phyloP scores from a whole-genome alignment of 2,888 invertebrate genomes.

The Torymus texanus region DNA sequence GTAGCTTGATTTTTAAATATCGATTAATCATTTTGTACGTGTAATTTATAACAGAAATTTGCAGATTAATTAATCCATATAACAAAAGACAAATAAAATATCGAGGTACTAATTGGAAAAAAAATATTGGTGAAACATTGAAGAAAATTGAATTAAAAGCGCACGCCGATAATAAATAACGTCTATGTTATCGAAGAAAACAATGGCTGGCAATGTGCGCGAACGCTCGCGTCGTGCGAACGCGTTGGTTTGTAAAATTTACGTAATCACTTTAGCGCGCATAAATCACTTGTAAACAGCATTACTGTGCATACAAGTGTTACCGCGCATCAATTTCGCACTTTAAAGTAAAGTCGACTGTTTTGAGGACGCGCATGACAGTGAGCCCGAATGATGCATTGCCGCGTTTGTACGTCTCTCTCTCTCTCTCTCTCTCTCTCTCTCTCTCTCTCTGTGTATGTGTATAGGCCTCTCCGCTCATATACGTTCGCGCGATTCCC shows the following conservation, averaged over 20 bases:
- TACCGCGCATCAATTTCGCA: slow-evolving; percentile 54
- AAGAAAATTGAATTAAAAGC: slow-evolving; percentile 14
- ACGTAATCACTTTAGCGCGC: slow-evolving; percentile 46
- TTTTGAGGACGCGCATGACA: slow-evolving; percentile 48
- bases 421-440: no score
- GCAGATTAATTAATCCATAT: background rate
- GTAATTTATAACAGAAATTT: no score
- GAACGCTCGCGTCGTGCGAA: no score
- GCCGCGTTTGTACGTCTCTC: slow-evolving; percentile 14
- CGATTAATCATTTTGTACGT: no score
- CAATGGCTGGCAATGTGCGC: slow-evolving; percentile 7
- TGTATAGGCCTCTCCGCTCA: slow-evolving; percentile 2
- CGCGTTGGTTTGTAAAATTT: slow-evolving; percentile 39
- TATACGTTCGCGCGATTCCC: background rate
- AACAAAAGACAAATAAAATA: background rate
- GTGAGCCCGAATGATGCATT: slow-evolving; percentile 45
- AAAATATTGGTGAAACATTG: background rate
- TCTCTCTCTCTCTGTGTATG: no score
- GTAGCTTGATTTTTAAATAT: no score
- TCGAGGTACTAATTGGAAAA: background rate
- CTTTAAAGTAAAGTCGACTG: slow-evolving; percentile 55
- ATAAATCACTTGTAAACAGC: slow-evolving; percentile 53
- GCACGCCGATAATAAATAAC: slow-evolving; percentile 2
- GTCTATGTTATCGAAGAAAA: slow-evolving; percentile 34
- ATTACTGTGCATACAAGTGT: slow-evolving; percentile 54